These are phyloP conservation scores for Rhynchotus rufescens DNA, from an alignment of 2,797 vertebrate species.

Conservation along the genomic window DNA sequence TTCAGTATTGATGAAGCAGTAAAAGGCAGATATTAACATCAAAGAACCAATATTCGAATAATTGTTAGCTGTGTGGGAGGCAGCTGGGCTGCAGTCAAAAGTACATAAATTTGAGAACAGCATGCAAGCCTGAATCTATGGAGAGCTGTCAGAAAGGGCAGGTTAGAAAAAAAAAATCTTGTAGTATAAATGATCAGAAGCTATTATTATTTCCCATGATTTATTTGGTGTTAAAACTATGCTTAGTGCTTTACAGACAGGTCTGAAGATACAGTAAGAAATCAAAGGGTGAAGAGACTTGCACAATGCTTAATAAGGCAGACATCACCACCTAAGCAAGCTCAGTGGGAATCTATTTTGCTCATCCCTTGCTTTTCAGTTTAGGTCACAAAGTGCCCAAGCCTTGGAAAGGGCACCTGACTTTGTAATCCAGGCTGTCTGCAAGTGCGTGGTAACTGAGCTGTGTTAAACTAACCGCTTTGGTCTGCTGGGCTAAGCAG, in stretches of 20 bases:
- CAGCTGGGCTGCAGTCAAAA: neutral
- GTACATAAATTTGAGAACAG: slow-evolving; percentile 47
- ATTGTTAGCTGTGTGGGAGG: slow-evolving; percentile 40
- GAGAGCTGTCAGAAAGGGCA: neutral
- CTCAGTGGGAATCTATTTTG: slow-evolving; percentile 27
- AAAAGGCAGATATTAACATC: slow-evolving; percentile 44
- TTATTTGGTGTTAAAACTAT: neutral
- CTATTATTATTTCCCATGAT: slow-evolving; percentile 12
- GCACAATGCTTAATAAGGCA: slow-evolving; percentile 10
- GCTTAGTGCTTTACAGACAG: neutral
- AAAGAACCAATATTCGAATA: slow-evolving; percentile 49
- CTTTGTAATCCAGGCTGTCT: neutral
- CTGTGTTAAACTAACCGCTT: neutral
- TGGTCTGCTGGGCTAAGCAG: neutral
- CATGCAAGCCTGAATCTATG: neutral
- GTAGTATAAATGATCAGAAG: neutral
- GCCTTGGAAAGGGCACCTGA: neutral
- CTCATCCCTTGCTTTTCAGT: slow-evolving; percentile 4
- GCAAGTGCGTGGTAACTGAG: neutral
- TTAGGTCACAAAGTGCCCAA: neutral
- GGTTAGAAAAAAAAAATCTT: neutral
- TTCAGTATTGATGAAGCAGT: slow-evolving; percentile 55
- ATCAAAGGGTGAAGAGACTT: slow-evolving; percentile 22
- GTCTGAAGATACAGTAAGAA: slow-evolving; percentile 15
- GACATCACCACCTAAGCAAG: neutral